These are phyloP conservation scores for Lacerta viridis DNA, from an alignment of 2,797 vertebrate species.

Conservation along the genomic window DNA sequence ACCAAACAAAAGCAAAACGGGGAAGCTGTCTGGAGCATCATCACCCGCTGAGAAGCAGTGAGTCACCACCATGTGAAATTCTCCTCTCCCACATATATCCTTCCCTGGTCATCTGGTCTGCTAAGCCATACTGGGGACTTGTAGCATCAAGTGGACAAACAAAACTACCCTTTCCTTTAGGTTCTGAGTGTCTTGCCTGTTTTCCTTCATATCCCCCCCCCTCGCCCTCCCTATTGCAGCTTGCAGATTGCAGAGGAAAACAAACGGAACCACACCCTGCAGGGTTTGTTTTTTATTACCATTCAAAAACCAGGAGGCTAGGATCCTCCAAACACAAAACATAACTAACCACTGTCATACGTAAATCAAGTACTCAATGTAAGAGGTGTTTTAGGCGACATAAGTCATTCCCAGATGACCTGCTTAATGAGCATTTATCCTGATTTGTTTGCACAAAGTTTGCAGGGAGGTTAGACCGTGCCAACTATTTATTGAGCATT, in stretches of 20 bases:
- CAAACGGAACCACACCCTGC: background rate
- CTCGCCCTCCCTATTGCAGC: background rate
- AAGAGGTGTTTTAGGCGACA: background rate
- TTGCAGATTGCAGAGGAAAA: background rate
- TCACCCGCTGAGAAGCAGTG: slow-evolving; percentile 20
- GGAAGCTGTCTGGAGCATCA: slow-evolving; percentile 25
- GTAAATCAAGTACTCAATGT: background rate
- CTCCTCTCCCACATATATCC: slow-evolving; percentile 14
- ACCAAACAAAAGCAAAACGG: slow-evolving; percentile 50
- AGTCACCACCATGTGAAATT: slow-evolving; percentile 47
- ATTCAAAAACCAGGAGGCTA: background rate
- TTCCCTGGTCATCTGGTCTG: background rate
- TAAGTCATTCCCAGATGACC: too few relatives aligned
- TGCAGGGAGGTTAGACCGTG: too few relatives aligned
- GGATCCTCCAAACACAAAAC: background rate
- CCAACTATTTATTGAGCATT: too few relatives aligned
- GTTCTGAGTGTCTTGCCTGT: background rate
- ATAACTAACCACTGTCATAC: background rate
- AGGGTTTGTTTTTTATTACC: background rate
- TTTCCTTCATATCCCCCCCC: background rate
- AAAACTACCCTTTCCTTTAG: slow-evolving; percentile 1
- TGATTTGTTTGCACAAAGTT: too few relatives aligned
- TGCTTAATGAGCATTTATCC: too few relatives aligned
- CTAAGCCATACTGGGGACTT: background rate
- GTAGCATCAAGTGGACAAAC: background rate